Evolutionary conservation across 1,140 invertebrate genomes (phyloP).

Genomic region (Drosophila leontia): DNA sequence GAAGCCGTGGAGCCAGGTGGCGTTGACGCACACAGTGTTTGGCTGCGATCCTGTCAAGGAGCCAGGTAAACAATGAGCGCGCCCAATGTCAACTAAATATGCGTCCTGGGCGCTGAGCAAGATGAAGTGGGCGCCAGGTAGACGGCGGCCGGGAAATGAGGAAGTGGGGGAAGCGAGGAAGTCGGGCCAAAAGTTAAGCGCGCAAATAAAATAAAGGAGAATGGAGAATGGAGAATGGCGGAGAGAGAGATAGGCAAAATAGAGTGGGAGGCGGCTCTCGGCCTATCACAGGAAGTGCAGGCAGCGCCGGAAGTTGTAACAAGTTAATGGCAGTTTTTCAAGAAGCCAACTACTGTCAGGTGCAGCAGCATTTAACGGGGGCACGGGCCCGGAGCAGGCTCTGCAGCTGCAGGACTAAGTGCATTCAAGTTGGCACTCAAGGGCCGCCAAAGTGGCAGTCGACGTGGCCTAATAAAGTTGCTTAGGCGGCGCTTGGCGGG

Average conservation of each 20-base stretch:
- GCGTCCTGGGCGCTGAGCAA: conserved; percentile 62
- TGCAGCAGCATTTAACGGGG: conserved; percentile 28
- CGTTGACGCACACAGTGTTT: conserved; percentile 73
- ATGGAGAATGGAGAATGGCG: conserved; percentile 18
- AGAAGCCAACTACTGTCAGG: conserved; percentile 73
- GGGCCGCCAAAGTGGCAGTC: conserved; percentile 76
- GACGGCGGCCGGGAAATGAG: conserved; percentile 25
- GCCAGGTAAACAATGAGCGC: conserved; percentile 69
- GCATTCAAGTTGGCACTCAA: conserved; percentile 79
- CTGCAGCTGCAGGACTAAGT: conserved; percentile 59
- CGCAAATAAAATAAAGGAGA: conserved; percentile 68
- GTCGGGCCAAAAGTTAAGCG: conserved; percentile 69
- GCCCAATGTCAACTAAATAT: conserved; percentile 75
- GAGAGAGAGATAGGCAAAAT: conserved; percentile 10
- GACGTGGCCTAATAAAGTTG: conserved; percentile 83
- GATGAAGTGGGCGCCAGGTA: conserved; percentile 71
- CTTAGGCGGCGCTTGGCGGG: conserved; percentile 55
- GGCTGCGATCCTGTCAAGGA: conserved; percentile 70
- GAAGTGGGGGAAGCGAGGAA: conserved; percentile 21
- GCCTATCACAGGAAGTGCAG: conserved; percentile 60
- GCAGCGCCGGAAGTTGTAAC: conserved; percentile 76
- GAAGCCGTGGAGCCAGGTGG: conserved; percentile 57
- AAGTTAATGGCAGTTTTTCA: conserved; percentile 82
- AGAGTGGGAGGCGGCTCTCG: conserved; percentile 6
- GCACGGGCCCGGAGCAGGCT: conserved; percentile 24